phyloP scores from a whole-genome alignment of 2,797 vertebrate species.

The Loris lydekkerianus region DNA sequence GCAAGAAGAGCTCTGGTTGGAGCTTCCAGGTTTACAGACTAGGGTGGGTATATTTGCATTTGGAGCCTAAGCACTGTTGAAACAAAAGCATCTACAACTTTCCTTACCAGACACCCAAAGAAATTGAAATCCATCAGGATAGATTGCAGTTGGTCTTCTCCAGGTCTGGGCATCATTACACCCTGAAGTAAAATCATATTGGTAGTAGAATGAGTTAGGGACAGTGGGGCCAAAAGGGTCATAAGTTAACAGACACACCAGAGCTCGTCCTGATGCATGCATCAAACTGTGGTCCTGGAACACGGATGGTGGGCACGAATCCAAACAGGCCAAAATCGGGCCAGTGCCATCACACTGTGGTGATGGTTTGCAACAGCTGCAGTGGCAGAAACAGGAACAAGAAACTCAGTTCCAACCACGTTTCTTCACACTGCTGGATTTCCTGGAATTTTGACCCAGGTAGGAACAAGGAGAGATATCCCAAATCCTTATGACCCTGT shows the following conservation, averaged over 20 bases:
- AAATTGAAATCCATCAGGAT: neutral
- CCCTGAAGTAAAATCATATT: neutral
- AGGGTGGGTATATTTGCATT: neutral
- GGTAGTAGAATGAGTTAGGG: neutral
- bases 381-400: neutral
- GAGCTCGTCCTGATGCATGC: neutral
- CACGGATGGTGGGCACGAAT: neutral
- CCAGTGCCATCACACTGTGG: neutral
- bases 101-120: neutral
- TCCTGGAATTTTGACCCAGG: neutral
- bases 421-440: neutral
- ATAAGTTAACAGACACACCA: neutral
- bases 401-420: neutral
- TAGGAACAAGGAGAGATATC: neutral
- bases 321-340: neutral
- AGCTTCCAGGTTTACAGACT: neutral
- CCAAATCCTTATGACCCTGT: neutral
- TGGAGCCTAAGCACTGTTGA: neutral
- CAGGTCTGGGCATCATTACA: neutral
- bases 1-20: neutral
- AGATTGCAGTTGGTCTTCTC: neutral
- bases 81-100: conserved; percentile 6
- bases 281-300: neutral
- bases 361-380: neutral
- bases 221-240: neutral